Evolutionary conservation across 2,888 invertebrate genomes (phyloP), one percentile per base, ranked within the genome.

Genomic region (Xylota sylvarum): DNA sequence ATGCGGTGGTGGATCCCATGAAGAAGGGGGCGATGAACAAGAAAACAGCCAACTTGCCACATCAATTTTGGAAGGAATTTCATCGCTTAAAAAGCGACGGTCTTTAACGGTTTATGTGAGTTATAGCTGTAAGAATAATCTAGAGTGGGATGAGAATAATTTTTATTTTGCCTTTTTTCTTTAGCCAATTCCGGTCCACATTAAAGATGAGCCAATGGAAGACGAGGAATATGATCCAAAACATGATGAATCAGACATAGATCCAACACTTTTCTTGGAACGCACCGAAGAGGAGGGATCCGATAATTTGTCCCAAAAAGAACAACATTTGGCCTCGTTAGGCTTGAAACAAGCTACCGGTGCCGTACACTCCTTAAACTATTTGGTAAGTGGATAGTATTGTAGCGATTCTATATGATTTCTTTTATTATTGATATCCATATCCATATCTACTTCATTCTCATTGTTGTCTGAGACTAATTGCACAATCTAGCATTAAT

Each of bases 41-140:
- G 80, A 80, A n/a, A 67, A 76, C 37, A 64, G 43, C 17, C 70
- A 48, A 48, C 76, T 80, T 65, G 70, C 85, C 12, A 55, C 80
- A 70, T 90, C 90, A 43, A 92, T 92, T 88, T 89, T 92, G 89
- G 92, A 92, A 88, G 92, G 91, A 87, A 92, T 92, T 80, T 90
- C 92, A 40, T 90, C 91, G 87, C 87, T 92, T 77, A 92, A 92
- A 89, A 92, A 92, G 88, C 90, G 92, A 67, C 92, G 91, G 89
- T 92, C 92, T 67, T 90, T 92, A 89, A 92, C 92, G 89, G 92
- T 92, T 82, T 92, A 92, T 91, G 92, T 92, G 90, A 92, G 92
- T 91, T 90, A 90, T 87, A 89, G 84, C 62, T 89, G 89, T 88
- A 89, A 52, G 87, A 86, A 70, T 50, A 37, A 23, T 10, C 14